Evolutionary conservation across 2,797 vertebrate genomes (phyloP).

Genomic region (Caiman crocodilus): DNA sequence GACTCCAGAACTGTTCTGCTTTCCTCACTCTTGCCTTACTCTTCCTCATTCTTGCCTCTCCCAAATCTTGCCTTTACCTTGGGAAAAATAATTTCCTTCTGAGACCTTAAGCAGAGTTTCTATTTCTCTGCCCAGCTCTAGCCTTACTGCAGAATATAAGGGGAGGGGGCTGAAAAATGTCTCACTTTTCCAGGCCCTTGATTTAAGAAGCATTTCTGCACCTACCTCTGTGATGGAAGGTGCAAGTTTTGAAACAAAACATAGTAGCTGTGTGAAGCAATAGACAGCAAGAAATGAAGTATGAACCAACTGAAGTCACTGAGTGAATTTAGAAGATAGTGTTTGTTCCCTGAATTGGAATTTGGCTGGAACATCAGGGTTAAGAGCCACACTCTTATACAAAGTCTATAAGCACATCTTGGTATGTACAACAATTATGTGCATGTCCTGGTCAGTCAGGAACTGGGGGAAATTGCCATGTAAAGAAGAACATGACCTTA

Average conservation of each 20-base stretch:
- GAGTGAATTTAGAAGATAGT: not conserved
- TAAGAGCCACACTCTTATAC: not conserved
- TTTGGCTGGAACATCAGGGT: not conserved
- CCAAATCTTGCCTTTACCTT: not conserved
- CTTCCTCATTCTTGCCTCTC: too few relatives aligned
- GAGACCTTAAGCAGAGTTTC: not conserved
- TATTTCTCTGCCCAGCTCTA: not conserved
- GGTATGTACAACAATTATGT: not conserved
- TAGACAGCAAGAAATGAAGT: not conserved
- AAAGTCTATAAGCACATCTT: too few relatives aligned
- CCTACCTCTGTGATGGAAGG: not conserved
- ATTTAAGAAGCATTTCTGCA: not conserved
- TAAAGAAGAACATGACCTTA: not conserved
- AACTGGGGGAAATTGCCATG: not conserved
- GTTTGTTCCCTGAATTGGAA: not conserved
- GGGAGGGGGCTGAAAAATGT: too few relatives aligned
- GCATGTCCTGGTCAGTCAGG: not conserved
- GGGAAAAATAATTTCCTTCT: not conserved
- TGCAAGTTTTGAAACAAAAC: not conserved
- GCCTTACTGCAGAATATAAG: too few relatives aligned
- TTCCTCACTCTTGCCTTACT: not conserved
- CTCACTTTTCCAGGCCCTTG: too few relatives aligned
- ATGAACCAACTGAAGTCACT: not conserved
- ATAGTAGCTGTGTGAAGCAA: not conserved
- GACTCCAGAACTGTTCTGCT: not conserved